Conservation (phyloP, 2,113 vertebrate genomes). For the Clupea harengus region DNA sequence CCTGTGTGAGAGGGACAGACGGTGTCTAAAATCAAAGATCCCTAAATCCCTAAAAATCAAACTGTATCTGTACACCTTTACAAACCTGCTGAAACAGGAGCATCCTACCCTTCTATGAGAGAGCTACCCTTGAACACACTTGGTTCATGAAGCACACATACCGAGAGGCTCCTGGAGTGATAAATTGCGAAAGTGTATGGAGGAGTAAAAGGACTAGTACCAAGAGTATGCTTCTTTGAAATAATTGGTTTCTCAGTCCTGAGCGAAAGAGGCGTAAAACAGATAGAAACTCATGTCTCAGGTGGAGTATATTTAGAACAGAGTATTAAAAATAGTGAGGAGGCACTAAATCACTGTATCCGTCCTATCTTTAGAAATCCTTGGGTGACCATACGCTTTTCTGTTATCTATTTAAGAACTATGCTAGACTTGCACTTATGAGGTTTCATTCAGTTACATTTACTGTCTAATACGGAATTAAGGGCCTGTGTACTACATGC, state of each 20-base stretch:
- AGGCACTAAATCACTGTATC: background rate
- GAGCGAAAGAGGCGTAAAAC: background rate
- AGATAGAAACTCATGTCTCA: background rate
- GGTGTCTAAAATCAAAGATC: background rate
- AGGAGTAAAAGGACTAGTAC: background rate
- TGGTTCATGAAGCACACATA: background rate
- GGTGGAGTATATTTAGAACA: background rate
- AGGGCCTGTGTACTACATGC: too few species aligned
- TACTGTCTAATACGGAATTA: background rate
- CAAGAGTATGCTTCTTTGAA: background rate
- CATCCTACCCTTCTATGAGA: background rate
- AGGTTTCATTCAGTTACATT: background rate
- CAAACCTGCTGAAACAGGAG: background rate
- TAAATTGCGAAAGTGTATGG: background rate
- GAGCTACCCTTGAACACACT: background rate
- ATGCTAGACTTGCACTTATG: background rate
- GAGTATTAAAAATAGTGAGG: background rate
- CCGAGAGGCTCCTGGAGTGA: background rate
- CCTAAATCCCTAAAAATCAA: background rate
- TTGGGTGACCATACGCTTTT: background rate
- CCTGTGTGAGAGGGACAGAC: conserved; percentile 58
- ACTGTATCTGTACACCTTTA: background rate
- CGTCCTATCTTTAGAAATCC: background rate
- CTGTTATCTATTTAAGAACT: background rate
- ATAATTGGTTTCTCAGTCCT: background rate